phyloP scores from a whole-genome alignment of 2,113 vertebrate species.

The Mesembrinibis cayennensis region DNA sequence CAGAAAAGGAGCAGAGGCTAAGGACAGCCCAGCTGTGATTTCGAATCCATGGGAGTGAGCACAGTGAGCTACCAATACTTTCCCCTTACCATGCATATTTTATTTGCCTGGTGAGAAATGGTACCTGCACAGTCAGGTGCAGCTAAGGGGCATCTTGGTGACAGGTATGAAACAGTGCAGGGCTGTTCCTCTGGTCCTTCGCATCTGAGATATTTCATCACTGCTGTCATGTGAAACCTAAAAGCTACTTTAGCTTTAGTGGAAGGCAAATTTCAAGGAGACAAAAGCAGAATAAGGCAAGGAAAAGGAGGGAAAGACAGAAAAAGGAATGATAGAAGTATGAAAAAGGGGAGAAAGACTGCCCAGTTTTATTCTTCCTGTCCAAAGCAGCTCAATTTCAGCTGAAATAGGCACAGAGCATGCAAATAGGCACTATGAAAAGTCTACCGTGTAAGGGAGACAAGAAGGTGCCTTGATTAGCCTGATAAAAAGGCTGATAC shows the following conservation, averaged over 20 bases:
- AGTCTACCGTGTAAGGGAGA: neutral
- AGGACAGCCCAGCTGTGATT: neutral
- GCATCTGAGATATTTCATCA: neutral
- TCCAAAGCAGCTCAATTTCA: neutral
- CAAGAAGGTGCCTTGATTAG: neutral
- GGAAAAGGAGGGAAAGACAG: neutral
- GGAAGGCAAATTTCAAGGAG: neutral
- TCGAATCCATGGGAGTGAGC: neutral
- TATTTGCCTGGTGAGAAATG: neutral
- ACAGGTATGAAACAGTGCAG: neutral
- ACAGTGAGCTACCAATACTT: neutral
- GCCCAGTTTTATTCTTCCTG: neutral
- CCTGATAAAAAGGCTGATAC: neutral
- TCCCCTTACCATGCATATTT: fast-evolving
- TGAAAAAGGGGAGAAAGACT: neutral
- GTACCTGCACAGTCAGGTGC: neutral
- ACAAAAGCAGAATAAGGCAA: neutral
- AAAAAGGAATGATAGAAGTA: neutral
- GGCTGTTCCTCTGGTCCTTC: neutral
- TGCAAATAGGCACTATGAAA: neutral
- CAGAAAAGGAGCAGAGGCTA: neutral
- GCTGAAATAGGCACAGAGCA: neutral
- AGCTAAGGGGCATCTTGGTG: neutral
- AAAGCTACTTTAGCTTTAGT: neutral
- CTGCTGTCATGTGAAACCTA: neutral